Evolutionary conservation across 2,888 invertebrate genomes (phyloP).

Genomic region (Tortrix viridana): DNA sequence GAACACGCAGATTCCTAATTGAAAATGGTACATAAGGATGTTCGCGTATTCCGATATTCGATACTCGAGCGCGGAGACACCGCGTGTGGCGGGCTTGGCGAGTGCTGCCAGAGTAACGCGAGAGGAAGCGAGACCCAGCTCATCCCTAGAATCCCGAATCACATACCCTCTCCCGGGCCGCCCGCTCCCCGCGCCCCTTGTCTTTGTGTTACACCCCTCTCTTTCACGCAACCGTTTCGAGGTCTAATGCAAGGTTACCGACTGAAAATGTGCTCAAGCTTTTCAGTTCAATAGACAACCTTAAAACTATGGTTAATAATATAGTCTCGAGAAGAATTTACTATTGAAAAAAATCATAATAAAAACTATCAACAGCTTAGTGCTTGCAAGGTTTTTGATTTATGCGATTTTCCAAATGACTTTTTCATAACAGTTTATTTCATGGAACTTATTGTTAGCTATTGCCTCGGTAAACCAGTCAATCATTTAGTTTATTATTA

Average conservation of each 20-base stretch:
- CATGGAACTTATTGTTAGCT: constrained; percentile 20
- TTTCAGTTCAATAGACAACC: constrained; percentile 51
- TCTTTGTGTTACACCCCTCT: constrained; percentile 77
- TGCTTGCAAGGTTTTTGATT: constrained; percentile 8
- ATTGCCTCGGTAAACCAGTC: constrained; percentile 16
- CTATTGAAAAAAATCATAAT: too few relatives aligned
- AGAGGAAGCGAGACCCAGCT: constrained; percentile 81
- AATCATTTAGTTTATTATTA: constrained; percentile 26
- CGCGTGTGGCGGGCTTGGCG: constrained; percentile 75
- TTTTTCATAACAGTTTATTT: constrained; percentile 2
- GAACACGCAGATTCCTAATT: constrained; percentile 42
- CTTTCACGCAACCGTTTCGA: constrained; percentile 69
- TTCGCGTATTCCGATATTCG: constrained; percentile 51
- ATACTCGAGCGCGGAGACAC: constrained; percentile 42
- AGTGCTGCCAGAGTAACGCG: constrained; percentile 78
- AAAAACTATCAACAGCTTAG: not conserved
- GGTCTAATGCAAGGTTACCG: constrained; percentile 68
- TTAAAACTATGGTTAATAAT: too few relatives aligned
- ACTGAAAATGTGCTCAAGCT: constrained; percentile 60
- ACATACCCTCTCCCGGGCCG: constrained; percentile 78
- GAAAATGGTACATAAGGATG: constrained; percentile 44
- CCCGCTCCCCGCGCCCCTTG: constrained; percentile 71
- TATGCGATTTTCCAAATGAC: constrained; percentile 5
- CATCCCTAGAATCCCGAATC: constrained; percentile 85
- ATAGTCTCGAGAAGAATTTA: too few relatives aligned